Evolutionary conservation across 2,113 vertebrate genomes (phyloP).

Genomic region (Pomatostomus ruficeps): DNA sequence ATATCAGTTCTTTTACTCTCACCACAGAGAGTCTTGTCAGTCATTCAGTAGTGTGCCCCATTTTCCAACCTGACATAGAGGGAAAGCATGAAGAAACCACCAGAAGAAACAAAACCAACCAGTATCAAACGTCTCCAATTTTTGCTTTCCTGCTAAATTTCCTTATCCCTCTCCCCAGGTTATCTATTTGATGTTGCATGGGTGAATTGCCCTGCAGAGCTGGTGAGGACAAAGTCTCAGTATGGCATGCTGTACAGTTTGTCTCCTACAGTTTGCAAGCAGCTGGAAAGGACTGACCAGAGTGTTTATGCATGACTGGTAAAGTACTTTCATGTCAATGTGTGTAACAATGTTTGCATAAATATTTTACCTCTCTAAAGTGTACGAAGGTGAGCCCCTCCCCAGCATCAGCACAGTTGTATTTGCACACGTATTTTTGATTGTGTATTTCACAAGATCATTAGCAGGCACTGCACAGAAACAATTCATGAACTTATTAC

Average conservation of each 20-base stretch:
- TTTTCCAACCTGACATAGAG: background rate
- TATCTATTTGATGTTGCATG: background rate
- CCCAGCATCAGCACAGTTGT: background rate
- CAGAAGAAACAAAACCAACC: background rate
- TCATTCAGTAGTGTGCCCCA: accelerated
- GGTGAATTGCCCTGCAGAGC: background rate
- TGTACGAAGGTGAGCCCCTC: background rate
- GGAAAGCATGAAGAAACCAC: background rate
- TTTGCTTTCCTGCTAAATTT: background rate
- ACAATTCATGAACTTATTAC: background rate
- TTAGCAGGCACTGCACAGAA: background rate
- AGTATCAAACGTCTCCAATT: background rate
- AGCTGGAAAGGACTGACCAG: background rate
- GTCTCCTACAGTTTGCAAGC: background rate
- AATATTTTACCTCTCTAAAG: background rate
- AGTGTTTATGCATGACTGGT: background rate
- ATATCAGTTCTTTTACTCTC: background rate
- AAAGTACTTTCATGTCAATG: background rate
- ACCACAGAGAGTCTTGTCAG: background rate
- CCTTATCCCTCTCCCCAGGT: background rate
- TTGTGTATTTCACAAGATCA: background rate
- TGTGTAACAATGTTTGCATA: background rate
- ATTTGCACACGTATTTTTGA: accelerated
- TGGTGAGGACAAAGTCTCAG: background rate
- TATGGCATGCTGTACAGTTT: background rate